Base-by-base conservation (phyloP, 2,113 vertebrate genomes). In the Callipepla squamata region DNA sequence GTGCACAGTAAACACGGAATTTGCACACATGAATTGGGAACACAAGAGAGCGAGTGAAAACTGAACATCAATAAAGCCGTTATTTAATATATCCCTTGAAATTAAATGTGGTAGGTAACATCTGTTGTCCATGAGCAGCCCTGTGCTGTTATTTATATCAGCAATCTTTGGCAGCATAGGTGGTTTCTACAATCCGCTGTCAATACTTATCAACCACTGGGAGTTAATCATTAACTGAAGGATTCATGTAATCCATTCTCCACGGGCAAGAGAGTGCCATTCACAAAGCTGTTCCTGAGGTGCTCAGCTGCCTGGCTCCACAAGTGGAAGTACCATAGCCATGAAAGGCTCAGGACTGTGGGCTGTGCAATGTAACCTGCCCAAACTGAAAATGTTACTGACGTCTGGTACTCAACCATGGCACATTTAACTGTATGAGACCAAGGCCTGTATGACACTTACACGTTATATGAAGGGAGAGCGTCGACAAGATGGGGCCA, bases 191-290 rank as follows among this genome's bases (percentile, higher is more conserved):
- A 66, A 38, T 23, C 75, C 17, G 20, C 8, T 85, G 86, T 70
- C 78, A 93, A 74, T 73, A 72, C 0, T 0, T 55, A 84, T 76
- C 67, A 93, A 59, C 63, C 32, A 65, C 74, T 50, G n/a, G 22
- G 26, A 91, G 66, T 94, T 91, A 87, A 81, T 36, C n/a, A n/a
- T 84, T 62, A 91, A 87, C 19, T 40, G 45, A 67, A 88, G 44
- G 78, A 57, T 79, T 92, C 58, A 59, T 36, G 17, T 26, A 91
- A 80, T 44, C 40, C 55, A 25, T 68, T 92, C 65, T 30, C 78
- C 32, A 26, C 1, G 61, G 70, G 62, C 48, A 81, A 32, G 28
- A 55, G 15, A 62, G 59, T 21, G 30, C 20, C 53, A 22, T 11
- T 66, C 28, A 65, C 66, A 72, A 38, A 65, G 47, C 11, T 0